Conservation (phyloP, 2,888 invertebrate species). For the Caenorhabditis imperialis region DNA sequence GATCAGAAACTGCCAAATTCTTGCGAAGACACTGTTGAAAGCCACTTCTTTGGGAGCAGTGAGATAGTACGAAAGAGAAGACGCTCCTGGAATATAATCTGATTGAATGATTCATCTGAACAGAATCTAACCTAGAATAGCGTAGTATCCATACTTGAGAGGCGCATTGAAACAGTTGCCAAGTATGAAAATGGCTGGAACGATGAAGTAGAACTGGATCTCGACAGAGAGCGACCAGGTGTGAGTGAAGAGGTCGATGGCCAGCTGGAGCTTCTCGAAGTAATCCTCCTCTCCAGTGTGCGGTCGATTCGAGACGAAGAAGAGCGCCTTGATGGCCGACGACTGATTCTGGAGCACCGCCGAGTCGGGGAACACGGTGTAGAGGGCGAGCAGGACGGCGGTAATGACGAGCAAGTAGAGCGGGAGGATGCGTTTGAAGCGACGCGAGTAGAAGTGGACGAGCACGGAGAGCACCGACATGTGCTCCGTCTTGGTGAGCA, state of each 20-base stretch:
- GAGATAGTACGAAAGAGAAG: constrained; percentile 14
- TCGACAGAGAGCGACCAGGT: constrained; percentile 66
- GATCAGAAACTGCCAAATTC: constrained; percentile 58
- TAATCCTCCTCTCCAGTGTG: constrained; percentile 39
- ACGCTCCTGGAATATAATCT: background rate
- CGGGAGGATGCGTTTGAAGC: constrained; percentile 42
- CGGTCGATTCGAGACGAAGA: constrained; percentile 38
- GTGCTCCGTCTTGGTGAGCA: constrained; percentile 24
- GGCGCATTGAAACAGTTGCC: constrained; percentile 2
- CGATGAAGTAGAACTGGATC: constrained; percentile 63
- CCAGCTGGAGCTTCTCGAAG: constrained; percentile 42
- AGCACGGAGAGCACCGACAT: constrained; percentile 15
- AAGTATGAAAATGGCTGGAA: constrained; percentile 50
- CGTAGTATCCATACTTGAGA: constrained; percentile 16
- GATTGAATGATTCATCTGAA: background rate
- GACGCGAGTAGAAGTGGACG: constrained; percentile 21
- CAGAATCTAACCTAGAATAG: constrained; percentile 6
- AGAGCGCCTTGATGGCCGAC: constrained; percentile 30
- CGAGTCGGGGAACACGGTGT: constrained; percentile 24
- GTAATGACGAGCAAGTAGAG: constrained; percentile 32
- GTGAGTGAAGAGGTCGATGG: constrained; percentile 61
- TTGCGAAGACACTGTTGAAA: constrained; percentile 51
- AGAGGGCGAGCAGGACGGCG: constrained; percentile 14
- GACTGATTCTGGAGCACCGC: constrained; percentile 16
- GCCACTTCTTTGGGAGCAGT: constrained; percentile 2